phyloP scores from a whole-genome alignment of 2,797 vertebrate genomes.

The Ptychadena robeensis region DNA sequence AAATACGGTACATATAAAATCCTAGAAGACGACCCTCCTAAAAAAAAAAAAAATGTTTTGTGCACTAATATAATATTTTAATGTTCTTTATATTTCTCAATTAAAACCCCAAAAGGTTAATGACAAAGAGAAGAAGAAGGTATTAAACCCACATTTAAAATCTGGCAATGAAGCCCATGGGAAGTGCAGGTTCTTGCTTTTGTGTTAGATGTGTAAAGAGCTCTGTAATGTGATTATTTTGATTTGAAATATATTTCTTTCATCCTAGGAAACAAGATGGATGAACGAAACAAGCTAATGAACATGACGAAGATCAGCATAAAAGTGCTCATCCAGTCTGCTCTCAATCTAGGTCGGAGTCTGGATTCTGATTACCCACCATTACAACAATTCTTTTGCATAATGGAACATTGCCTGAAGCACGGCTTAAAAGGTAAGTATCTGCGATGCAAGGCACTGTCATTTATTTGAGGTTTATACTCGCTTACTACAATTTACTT shows the following conservation, averaged over 20 bases:
- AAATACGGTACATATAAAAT: too few relatives aligned
- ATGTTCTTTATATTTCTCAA: too few relatives aligned
- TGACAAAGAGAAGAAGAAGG: too few relatives aligned
- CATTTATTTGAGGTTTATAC: neutral
- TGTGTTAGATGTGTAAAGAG: too few relatives aligned
- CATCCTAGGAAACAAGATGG: constrained; percentile 70
- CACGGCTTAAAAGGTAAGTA: constrained; percentile 91
- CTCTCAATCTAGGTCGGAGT: constrained; percentile 90
- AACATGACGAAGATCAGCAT: constrained; percentile 98
- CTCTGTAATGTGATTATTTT: too few relatives aligned
- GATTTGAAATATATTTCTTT: neutral
- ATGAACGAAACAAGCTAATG: constrained; percentile 93
- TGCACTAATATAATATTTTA: too few relatives aligned
- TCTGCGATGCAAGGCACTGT: neutral
- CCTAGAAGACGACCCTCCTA: too few relatives aligned
- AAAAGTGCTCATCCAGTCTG: constrained; percentile 94
- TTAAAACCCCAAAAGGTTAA: too few relatives aligned
- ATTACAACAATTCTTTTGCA: constrained; percentile 95
- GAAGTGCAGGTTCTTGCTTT: too few relatives aligned
- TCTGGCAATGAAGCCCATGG: too few relatives aligned
- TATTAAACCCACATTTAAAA: too few relatives aligned
- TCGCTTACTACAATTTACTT: neutral
- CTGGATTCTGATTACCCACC: constrained; percentile 93
- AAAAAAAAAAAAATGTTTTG: too few relatives aligned
- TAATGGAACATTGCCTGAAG: constrained; percentile 96